phyloP scores from a whole-genome alignment of 2,113 vertebrate species.

The Crotalus helleri region DNA sequence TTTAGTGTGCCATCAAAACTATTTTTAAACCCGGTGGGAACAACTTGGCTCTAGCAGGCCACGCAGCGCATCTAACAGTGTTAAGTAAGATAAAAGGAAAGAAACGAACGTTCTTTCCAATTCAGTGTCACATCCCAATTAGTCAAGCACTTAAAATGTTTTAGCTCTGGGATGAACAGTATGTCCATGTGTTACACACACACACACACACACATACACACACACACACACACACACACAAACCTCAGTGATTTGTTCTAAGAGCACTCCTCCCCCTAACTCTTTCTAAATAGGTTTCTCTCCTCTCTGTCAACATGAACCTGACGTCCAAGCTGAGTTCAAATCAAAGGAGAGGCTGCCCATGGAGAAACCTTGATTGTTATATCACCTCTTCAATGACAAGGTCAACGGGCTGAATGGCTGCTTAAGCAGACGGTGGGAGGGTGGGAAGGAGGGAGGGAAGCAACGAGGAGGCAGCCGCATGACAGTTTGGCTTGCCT shows the following conservation, averaged over 20 bases:
- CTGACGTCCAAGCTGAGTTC: not conserved
- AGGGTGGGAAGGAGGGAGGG: not conserved
- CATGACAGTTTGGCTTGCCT: not conserved
- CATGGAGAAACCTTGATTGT: constrained; percentile 15
- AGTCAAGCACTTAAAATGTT: not conserved
- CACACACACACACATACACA: not conserved
- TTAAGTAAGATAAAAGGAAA: not conserved
- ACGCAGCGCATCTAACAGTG: not conserved
- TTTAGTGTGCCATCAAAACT: not conserved
- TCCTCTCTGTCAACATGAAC: not conserved
- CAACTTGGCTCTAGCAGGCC: not conserved
- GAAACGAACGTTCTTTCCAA: not conserved
- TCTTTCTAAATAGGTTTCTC: not conserved
- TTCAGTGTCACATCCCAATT: not conserved
- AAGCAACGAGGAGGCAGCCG: not conserved
- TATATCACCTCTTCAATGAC: not conserved
- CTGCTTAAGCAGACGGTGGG: not conserved
- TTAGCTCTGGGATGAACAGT: not conserved
- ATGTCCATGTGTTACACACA: not conserved
- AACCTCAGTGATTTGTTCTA: not conserved
- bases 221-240: not conserved
- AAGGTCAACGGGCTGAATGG: constrained; percentile 30
- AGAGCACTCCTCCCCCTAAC: not conserved
- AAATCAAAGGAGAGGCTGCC: not conserved
- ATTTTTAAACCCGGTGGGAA: not conserved